Base-by-base conservation (phyloP, 2,797 vertebrate species). In the Echeneis naucrates region DNA sequence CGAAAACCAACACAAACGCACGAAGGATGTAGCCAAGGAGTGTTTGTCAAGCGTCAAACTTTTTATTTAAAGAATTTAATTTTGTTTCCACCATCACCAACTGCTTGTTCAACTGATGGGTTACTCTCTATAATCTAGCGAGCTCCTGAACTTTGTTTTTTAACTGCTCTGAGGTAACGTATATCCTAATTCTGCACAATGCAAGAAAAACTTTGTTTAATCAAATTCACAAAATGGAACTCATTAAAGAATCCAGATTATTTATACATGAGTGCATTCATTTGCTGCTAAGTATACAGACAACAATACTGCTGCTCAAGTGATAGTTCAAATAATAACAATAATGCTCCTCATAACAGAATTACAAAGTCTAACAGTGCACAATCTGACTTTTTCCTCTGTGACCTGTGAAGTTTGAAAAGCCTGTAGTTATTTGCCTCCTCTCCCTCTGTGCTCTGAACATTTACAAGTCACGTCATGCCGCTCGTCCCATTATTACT, bases 391-490 rank as follows among this genome's bases (percentile, higher is more conserved):
- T 51, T 77, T 35, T 75, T 76, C 66, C 63, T 74, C 75, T 52
- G 60, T 32, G 47, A 68, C 66, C 75, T 80, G 80, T 78, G 78
- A 88, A 82, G 84, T 89, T 83, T 81, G 84, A 84, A 73, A 86
- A 84, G 81, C 80, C 86, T 87, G 73, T 83, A 87, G 75, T 91
- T 89, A 82, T 83, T 77, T 67, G 66, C 64, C 80, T 80, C 54
- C 50, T 64, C 63, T 57, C 35, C 61, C 61, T 68, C 87, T 80
- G 62, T 8, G 61, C 76, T 77, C 72, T 80, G 67, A 82, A 82
- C 83, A 59, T 74, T 30, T 75, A 80, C 91, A 91, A 87, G 92
- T 92, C 88, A 23, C 51, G 59, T 92, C 91, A 90, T 84, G 89
- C 77, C 81, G 8, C 73, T 52, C 40, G 30, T 77, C 78, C 86